Evolutionary conservation across 2,797 vertebrate species (phyloP), one percentile per base, ranked within the genome.

Genomic region (Ctenopoma kingsleyae): DNA sequence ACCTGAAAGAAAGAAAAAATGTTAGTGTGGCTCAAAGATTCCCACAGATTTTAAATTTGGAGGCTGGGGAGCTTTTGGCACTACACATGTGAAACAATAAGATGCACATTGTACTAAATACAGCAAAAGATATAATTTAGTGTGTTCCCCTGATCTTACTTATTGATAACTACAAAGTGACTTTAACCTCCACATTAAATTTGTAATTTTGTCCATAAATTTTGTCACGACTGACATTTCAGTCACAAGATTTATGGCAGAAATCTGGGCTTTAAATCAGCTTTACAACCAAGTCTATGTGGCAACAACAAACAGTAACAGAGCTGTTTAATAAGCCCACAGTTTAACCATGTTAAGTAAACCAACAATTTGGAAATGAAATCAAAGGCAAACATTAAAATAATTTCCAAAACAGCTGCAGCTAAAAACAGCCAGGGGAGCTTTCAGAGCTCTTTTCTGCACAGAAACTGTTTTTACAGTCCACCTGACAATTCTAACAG

Each of bases 1-100:
- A 99, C 91, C 98, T 99, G 82, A 50, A 78, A 74, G 43, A 68
- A 44, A 77, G 3, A 47, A 43, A 16, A 71, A 2, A 47, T n/a
- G 23, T 80, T 11, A 80, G 9, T 8, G 47, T 25, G 19, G 30
- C 3, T 19, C 19, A 56, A 59, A 25, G 3, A 43, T 44, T 53
- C 8, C 32, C 12, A 36, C 36, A 64, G 61, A 70, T 56, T 20
- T 9, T 6, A 2, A 30, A 43, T 2, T 22, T 17, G 10, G 55
- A 50, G 11, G 36, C 27, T 32, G 2, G 15, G 1, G 10, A 25
- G 3, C 1, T 36, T 36, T 56, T 12, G 13, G 25, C 7, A 64
- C 8, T 1, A 36, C 15, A 19, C 2, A 9, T 16, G 2, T 32
- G 12, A 19, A 40, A 36, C 3, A n/a, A 30, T 20, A 2, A 30